These are phyloP conservation scores for Leucophenga maculata DNA, from an alignment of 2,888 invertebrate species.

Conservation along the genomic window DNA sequence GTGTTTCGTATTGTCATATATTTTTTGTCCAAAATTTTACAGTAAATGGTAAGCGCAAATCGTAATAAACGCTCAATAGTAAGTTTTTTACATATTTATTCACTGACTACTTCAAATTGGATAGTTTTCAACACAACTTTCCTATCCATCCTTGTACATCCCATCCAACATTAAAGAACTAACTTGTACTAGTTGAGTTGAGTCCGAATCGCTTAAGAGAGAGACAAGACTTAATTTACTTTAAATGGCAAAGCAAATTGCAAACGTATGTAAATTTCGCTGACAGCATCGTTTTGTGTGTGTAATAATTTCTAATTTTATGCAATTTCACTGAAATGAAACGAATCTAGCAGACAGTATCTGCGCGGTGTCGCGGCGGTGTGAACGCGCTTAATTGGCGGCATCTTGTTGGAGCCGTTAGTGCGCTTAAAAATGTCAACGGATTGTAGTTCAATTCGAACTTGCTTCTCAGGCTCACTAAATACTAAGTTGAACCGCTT, in stretches of 20 bases:
- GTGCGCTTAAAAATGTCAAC: constrained; percentile 19
- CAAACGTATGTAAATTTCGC: constrained; percentile 50
- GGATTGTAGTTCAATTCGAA: not conserved
- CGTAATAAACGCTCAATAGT: too few species aligned
- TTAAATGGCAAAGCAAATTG: constrained; percentile 61
- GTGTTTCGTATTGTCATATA: too few species aligned
- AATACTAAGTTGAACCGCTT: not conserved
- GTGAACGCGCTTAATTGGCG: not conserved
- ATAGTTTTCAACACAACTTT: not conserved
- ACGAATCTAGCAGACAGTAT: too few species aligned
- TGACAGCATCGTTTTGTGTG: constrained; percentile 10
- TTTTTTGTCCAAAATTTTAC: too few species aligned
- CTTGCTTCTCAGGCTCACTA: constrained; percentile 12
- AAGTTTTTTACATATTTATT: too few species aligned
- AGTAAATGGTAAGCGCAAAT: too few species aligned
- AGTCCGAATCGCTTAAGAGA: constrained; percentile 39
- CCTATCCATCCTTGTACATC: too few species aligned
- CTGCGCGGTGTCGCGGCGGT: not conserved
- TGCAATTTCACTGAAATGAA: constrained; percentile 58
- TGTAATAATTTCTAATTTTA: constrained; percentile 63
- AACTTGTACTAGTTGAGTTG: too few species aligned
- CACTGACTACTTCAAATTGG: not conserved
- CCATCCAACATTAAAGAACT: too few species aligned
- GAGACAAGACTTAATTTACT: constrained; percentile 57
- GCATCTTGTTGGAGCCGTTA: not conserved